Evolutionary conservation across 1,140 invertebrate species (phyloP), one percentile per base, ranked within the genome.

Genomic region (Diabrotica undecimpunctata): DNA sequence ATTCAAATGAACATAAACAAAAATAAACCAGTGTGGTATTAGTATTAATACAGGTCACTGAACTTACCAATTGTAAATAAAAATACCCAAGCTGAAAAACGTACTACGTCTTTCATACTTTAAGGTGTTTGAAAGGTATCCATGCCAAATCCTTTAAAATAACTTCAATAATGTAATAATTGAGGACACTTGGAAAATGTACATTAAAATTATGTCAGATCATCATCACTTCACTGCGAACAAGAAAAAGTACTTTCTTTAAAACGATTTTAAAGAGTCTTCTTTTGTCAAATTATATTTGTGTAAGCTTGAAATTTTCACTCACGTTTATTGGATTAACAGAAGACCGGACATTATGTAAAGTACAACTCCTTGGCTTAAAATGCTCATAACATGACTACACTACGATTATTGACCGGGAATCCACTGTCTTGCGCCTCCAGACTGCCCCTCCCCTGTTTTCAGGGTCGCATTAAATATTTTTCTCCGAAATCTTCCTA

Each of bases 51-150:
- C 41, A 46, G 41, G 41, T 46, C 41, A 46, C n/a, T n/a, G 41
- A 46, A 46, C 41, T 46, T 46, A 46, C 41, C 41, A 46, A 46
- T 46, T 46, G 41, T 46, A 46, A 46, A 46, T 46, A 46, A 46
- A 46, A 46, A 46, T 46, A 46, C 41, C 41, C 41, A 46, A 46
- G 41, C n/a, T 46, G 41, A 46, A 46, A 46, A 46, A 46, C 41
- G 41, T 4, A 46, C n/a, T 46, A 8, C 41, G 41, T 46, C 41
- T 46, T 46, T 46, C 41, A 46, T 46, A 46, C 41, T 46, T 46
- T 46, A 10, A 46, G 41, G 41, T 46, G 8, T 46, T 46, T 46
- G 8, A n/a, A 46, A n/a, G 41, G n/a, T 46, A 46, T 46, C 41
- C 41, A 46, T 46, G n/a, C n/a, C 41, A 46, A 46, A 46, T 46